A percentile compares a stretch with the other conserved stretches of the same genome.
Evolutionary conservation across 2,888 invertebrate genomes (phyloP).

Genomic region (Cephus sareptanus): DNA sequence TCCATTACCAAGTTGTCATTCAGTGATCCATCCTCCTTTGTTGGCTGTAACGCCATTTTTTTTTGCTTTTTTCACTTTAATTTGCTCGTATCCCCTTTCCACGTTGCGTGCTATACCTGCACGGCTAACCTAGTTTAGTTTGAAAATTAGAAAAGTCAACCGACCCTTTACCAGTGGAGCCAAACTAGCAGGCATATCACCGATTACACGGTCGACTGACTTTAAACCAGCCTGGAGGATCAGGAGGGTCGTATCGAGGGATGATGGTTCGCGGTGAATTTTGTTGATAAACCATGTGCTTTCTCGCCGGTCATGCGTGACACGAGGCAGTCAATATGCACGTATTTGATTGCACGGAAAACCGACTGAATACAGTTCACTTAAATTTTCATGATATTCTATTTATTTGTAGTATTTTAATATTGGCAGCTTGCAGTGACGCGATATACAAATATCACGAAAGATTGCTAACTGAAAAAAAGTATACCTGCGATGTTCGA

Average conservation of each 20-base stretch:
- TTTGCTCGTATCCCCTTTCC: not conserved
- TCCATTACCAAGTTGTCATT: not conserved
- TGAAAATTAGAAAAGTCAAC: not conserved
- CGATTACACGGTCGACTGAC: constrained; percentile 33
- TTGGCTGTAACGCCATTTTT: not conserved
- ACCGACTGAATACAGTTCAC: not conserved
- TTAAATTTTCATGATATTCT: not conserved
- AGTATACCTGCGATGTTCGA: not conserved
- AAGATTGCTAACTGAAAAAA: not conserved
- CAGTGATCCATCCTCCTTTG: not conserved
- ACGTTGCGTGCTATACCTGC: not conserved
- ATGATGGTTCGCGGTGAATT: constrained; percentile 10
- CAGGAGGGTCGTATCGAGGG: not conserved
- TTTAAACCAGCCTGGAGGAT: constrained; percentile 15
- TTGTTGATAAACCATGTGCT: constrained; percentile 34
- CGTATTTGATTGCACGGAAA: not conserved
- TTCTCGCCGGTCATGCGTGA: constrained; percentile 27
- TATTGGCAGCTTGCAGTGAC: not conserved
- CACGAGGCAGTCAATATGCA: constrained; percentile 11
- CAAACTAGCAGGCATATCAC: constrained; percentile 10
- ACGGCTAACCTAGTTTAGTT: not conserved
- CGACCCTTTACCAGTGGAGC: not conserved
- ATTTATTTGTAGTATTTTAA: not conserved
- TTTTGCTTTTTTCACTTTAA: not conserved
- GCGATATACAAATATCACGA: not conserved